Base-by-base conservation (phyloP, 2,888 invertebrate genomes). In the Tortricodes alternella region DNA sequence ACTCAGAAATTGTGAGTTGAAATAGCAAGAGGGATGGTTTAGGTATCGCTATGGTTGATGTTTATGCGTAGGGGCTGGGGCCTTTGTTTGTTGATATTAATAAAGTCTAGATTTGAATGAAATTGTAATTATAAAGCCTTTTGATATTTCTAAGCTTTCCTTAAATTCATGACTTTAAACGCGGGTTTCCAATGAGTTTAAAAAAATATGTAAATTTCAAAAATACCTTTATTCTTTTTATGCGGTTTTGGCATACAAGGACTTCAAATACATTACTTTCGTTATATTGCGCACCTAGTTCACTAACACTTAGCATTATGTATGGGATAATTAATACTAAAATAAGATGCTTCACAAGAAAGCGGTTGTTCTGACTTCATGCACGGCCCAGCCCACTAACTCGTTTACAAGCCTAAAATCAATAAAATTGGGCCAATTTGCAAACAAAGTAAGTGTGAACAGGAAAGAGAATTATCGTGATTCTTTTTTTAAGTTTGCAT, bases 351-450 rank as follows among this genome's bases (percentile, higher is more conserved):
- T 46, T 21, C 3, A 9, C 21, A 55, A 48, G 53, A 55, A 55
- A 55, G 53, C 41, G 8, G 29, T 46, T 35, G 16, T 49, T 49
- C 37, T 29, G 29, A 29, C 8, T 44, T 49, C 49, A 49, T 49
- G 56, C 41, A 19, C n/a, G 2, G 11, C 32, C 49, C 49, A n/a
- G 18, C 49, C 56, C 56, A 43, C 37, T 38, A 46, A 32, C 56
- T 41, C 49, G 56, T 44, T 56, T 44, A 27, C 43, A 49, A 43
- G 37, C 56, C 56, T 29, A 56, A 56, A 56, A 56, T 56, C 56
- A 56, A 56, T 56, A 50, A 56, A 56, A 56, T 56, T 56, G 49
- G 43, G n/a, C 37, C 49, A 50, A 56, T 56, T 56, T 56, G 43
- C 56, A 23, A 46, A 32, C 37, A 46, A 38, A 27, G 18, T 41